A percentile compares a stretch with the other conserved stretches of the same genome.
phyloP scores from a whole-genome alignment of 1,140 invertebrate species.

The Sinonovacula constricta region DNA sequence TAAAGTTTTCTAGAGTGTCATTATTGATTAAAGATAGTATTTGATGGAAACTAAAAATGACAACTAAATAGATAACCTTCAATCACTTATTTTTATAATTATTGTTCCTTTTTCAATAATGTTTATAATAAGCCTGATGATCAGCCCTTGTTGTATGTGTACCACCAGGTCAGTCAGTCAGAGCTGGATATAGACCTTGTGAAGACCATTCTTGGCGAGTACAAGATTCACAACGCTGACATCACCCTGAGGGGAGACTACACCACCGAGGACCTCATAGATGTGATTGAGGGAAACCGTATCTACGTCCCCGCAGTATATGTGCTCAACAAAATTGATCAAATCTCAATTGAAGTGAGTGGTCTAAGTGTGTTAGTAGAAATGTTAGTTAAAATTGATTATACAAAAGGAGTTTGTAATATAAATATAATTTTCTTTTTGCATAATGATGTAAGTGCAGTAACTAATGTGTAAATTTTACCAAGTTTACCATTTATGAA shows the following conservation, averaged over 20 bases:
- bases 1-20: no score
- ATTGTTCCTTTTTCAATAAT: no score
- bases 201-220: constrained; percentile 97
- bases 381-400: no score
- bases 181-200: constrained; percentile 97
- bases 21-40: no score
- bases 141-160: no score
- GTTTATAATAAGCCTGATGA: no score
- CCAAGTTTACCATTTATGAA: background rate
- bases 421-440: background rate
- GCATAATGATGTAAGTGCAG: background rate
- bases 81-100: no score
- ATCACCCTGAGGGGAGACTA: constrained; percentile 88
- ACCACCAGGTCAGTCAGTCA: constrained; percentile 92
- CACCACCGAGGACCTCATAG: constrained; percentile 98
- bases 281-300: constrained; percentile 99
- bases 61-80: no score
- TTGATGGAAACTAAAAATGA: no score
- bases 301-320: constrained; percentile 99
- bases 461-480: background rate
- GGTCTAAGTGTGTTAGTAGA: no score
- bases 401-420: background rate
- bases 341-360: constrained; percentile 82
- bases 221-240: constrained; percentile 98
- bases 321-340: constrained; percentile 98